Evolutionary conservation across 2,888 invertebrate species (phyloP).

Genomic region (Cepaea hortensis): DNA sequence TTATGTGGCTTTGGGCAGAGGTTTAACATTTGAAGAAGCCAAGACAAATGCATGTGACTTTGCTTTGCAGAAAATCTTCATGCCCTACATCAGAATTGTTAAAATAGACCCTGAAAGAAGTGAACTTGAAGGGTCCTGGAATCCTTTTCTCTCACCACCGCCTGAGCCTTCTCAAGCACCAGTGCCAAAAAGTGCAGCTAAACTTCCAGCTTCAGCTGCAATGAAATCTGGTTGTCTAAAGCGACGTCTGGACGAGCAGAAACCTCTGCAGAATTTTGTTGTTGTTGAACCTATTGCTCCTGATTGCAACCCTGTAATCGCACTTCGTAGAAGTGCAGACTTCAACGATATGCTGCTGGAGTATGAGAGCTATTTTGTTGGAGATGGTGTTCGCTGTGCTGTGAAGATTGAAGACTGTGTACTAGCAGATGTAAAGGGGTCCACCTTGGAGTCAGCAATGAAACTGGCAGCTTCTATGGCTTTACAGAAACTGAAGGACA

Average conservation of each 20-base stretch:
- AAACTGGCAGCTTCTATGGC: constrained; percentile 60
- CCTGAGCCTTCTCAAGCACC: constrained; percentile 27
- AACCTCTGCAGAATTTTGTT: constrained; percentile 60
- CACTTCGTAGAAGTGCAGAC: constrained; percentile 65
- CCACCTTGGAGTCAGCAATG: constrained; percentile 60
- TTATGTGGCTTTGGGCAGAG: constrained; percentile 72
- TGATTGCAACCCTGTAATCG: constrained; percentile 52
- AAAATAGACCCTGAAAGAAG: constrained; percentile 36
- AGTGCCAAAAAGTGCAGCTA: background rate
- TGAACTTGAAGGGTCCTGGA: constrained; percentile 44
- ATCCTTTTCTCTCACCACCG: constrained; percentile 29
- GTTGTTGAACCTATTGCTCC: constrained; percentile 58
- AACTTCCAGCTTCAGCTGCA: background rate
- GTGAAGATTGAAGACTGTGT: constrained; percentile 60
- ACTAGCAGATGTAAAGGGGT: constrained; percentile 58
- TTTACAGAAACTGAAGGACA: constrained; percentile 59
- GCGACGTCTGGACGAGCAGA: constrained; percentile 21
- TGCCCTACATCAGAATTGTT: constrained; percentile 78
- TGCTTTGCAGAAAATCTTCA: constrained; percentile 77
- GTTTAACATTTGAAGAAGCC: constrained; percentile 76
- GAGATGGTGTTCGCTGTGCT: constrained; percentile 56
- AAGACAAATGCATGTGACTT: constrained; percentile 77
- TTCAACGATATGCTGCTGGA: constrained; percentile 66
- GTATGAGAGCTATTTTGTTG: constrained; percentile 59
- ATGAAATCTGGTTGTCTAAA: constrained; percentile 38